Evolutionary conservation across 92 coral and sea anemone genomes (phyloP).

Genomic region (Blastomussa wellsi): DNA sequence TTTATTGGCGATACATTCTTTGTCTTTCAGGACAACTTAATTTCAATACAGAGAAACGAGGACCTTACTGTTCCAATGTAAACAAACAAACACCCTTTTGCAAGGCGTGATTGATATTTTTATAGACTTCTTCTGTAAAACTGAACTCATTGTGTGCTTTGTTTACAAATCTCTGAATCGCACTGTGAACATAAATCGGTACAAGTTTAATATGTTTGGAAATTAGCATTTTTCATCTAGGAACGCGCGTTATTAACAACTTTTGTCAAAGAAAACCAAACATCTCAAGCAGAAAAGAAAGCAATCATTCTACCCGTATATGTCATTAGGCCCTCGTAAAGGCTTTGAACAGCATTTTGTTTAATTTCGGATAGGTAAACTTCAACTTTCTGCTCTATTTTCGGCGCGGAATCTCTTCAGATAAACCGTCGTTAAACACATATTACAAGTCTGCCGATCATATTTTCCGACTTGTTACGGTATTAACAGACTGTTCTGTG

Average conservation of each 20-base stretch:
- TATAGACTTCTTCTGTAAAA: conserved; percentile 87
- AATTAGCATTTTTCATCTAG: conserved; percentile 75
- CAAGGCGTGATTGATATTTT: conserved; percentile 86
- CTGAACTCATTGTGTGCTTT: conserved; percentile 83
- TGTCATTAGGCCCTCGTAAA: not conserved
- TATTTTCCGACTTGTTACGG: conserved; percentile 61
- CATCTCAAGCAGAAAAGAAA: not conserved
- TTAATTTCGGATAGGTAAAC: conserved; percentile 4
- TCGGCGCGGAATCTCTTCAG: conserved; percentile 54
- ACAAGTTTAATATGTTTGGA: conserved; percentile 65
- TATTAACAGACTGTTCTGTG: conserved; percentile 56
- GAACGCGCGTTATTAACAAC: conserved; percentile 23
- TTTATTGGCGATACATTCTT: conserved; percentile 91
- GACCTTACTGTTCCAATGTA: conserved; percentile 80
- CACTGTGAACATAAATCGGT: conserved; percentile 66
- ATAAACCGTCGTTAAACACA: conserved; percentile 76
- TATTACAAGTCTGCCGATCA: conserved; percentile 66
- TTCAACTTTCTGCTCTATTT: conserved; percentile 47
- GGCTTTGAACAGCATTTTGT: not conserved
- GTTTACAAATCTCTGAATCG: conserved; percentile 84
- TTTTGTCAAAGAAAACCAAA: conserved; percentile 24
- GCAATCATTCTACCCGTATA: not conserved
- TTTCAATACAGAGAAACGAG: conserved; percentile 82
- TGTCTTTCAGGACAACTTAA: conserved; percentile 82
- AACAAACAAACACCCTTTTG: conserved; percentile 82